Base-by-base conservation (phyloP, 1,140 invertebrate genomes). In the Bombyx mandarina region DNA sequence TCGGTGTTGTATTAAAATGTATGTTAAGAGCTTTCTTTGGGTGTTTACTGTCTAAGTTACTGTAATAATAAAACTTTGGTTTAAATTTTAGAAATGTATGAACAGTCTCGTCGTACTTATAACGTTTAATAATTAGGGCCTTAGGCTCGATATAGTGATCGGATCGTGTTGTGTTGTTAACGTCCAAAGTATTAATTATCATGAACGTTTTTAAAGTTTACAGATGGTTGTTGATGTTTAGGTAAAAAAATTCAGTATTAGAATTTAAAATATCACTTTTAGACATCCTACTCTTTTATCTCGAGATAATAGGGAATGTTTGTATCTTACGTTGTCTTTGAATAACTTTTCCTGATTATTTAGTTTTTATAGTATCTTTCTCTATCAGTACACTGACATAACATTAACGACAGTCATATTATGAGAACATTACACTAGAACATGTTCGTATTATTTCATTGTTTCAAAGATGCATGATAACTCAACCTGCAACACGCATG, bases 171-270 rank as follows among this genome's bases (percentile, higher is more conserved):
- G 66, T 81, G 73, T 71, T 71, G 64, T 71, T 57, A 54, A 47
- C 48, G 58, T 50, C 53, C n/a, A 63, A 57, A 62, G 59, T 61
- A 64, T 65, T 73, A 72, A 47, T 56, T 8, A 71, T 72, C 58
- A 60, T 70, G 60, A 65, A 70, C 62, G 48, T 65, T 80, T 54
- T 86, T 82, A 63, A 83, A 80, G 70, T 82, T 85, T 78, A 76
- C 83, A 86, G 81, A 81, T 79, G 77, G 79, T 86, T 84, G 76
- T 83, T 82, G 73, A 81, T 84, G 75, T 80, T 81, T 84, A 81
- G 80, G 81, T 86, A 83, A 75, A 84, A 67, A 75, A 71, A 74
- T 75, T 76, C 69, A 82, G 71, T 82, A 75, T 70, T 77, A 73
- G 79, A 78, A 66, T 62, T 35, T 35, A 35, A 35, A 35, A 51